A percentile compares a stretch with the other conserved stretches of the same genome.
These are phyloP conservation scores for Rotaria sp. DNA, from an alignment of 2,888 invertebrate species.

Conservation along the genomic window DNA sequence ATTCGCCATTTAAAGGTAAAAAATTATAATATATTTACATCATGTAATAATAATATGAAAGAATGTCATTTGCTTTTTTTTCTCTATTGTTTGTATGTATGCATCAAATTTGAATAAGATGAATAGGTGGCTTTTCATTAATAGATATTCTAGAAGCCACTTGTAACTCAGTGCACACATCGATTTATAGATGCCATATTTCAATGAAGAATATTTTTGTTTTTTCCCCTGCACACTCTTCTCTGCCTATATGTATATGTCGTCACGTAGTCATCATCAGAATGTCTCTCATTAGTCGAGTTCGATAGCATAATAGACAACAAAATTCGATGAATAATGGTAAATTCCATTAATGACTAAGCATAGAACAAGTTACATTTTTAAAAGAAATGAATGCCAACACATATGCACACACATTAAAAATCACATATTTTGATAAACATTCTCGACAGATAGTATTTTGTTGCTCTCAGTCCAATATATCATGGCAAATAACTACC, in stretches of 20 bases:
- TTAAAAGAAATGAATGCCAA: neutral
- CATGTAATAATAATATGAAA: neutral
- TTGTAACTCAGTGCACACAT: neutral
- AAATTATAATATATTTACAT: no score
- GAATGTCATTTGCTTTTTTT: neutral
- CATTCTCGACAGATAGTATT: neutral
- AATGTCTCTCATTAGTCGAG: neutral
- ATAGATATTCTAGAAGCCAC: neutral
- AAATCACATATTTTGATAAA: neutral
- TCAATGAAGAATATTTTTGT: neutral
- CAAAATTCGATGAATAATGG: neutral
- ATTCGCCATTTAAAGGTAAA: conserved; percentile 27
- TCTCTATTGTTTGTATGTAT: neutral
- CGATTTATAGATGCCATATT: neutral
- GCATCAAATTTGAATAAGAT: neutral
- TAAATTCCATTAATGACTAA: neutral
- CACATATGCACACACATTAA: neutral
- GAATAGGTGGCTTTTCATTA: neutral
- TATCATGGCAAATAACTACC: neutral
- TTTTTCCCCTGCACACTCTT: neutral
- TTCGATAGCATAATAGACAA: neutral
- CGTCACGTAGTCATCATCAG: neutral
- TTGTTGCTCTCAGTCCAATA: neutral
- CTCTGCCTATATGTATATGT: neutral
- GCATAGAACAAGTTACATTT: neutral